Evolutionary conservation across 2,797 vertebrate species (phyloP), one percentile per base, ranked within the genome.

Genomic region (Gadopsis marmoratus): DNA sequence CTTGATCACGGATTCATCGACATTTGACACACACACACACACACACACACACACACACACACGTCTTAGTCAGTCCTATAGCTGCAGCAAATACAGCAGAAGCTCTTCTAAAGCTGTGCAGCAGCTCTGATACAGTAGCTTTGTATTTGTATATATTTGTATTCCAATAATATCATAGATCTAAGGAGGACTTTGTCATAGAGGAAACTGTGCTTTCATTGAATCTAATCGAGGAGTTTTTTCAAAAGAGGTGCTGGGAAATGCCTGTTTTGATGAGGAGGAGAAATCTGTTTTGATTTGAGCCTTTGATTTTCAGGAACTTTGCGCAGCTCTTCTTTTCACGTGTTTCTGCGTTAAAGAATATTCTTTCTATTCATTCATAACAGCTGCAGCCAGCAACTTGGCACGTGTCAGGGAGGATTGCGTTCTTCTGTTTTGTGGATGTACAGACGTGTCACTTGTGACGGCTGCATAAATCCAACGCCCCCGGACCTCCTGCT

Each of bases 1-100:
- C 85, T 74, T 47, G 71, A 88, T 88, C 87, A 89, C 79, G 26
- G 87, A 77, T 82, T 90, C 85, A 60, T 68, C 12, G 56, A 86
- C 83, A 83, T 81, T 61, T 72, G 80, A 90, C 87, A 77, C 76
- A 55, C 76, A 71, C 81, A 56, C 77, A 54, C 19, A 76, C 55
- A 67, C 76, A 79, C 59, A 64, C 70, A 68, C 79, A 33, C 33
- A 33, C 33, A 33, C 33, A 33, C 33, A 76, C 55, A 67, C 77
- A 54, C 19, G 3, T 75, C 73, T 81, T 54, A 55, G 68, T 73
- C 64, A 61, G 79, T 79, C 51, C 66, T 74, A 73, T 48, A 51
- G 74, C 78, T 74, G 65, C 83, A 81, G 74, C 63, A 60, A 67
- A 83, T 58, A 39, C 78, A 78, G 60, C 79, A 81, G 58, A 67